Evolutionary conservation across 2,888 invertebrate genomes (phyloP), one percentile per base, ranked within the genome.

Genomic region (Xestoiulus laeticollis): DNA sequence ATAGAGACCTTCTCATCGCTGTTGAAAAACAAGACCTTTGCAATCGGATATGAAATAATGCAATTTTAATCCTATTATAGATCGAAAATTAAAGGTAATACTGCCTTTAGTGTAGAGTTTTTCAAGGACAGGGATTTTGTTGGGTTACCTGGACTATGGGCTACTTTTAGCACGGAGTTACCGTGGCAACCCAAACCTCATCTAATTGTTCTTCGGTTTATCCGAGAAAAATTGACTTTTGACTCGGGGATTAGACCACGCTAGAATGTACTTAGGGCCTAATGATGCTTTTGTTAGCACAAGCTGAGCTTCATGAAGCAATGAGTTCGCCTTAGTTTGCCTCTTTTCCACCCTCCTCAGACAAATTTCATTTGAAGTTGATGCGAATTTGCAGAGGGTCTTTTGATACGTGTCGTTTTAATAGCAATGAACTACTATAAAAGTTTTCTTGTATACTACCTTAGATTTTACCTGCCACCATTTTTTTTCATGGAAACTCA

Each of bases 61-160:
- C 78, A 78, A 78, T 30, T 78, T 78, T 78, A 78, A 78, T 78
- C 78, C 78, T 78, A 78, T 78, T 78, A 78, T 78, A 30, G 78
- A 78, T 78, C 78, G 78, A 78, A 78, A 78, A 78, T 78, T 78
- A 78, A 78, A 78, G 78, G 78, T 30, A 78, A 78, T 78, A 30
- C 78, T 78, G 6, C 78, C 30, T 78, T 78, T 14, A 14, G 1
- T 14, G 12, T 78, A 10, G 30, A 14, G 19, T 4, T 30, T 78
- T 78, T 78, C 78, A 78, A 78, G 78, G 78, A 12, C 78, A 26
- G 2, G 26, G 10, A 5, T 22, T 26, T 10, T 68, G 68, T 22
- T 22, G 12, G 26, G n/a, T 12, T 38, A 38, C 38, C 38, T 38
- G 38, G 38, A 38, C 38, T 5, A 6, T 5, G 6, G 30, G 78